A percentile compares a stretch with the other conserved stretches of the same genome.
Evolutionary conservation across 2,888 invertebrate genomes (phyloP).

Genomic region (Nomada ferruginata): DNA sequence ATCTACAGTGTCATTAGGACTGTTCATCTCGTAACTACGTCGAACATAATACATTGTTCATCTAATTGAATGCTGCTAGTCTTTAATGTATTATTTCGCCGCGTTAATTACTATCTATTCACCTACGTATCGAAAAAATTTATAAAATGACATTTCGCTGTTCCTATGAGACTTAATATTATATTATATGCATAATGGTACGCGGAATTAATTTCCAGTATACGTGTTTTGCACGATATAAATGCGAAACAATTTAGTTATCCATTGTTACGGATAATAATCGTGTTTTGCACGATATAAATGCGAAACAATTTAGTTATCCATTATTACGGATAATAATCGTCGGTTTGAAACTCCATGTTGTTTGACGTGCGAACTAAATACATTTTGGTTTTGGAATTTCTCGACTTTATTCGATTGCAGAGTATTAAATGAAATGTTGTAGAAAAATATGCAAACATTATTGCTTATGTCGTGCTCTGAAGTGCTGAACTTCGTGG

Average conservation of each 20-base stretch:
- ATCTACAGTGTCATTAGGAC: not conserved
- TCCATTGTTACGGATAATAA: not conserved
- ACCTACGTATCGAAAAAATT: conserved; percentile 8
- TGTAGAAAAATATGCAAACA: not conserved
- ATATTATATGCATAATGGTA: conserved; percentile 15
- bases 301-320: conserved; percentile 6
- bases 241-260: conserved; percentile 11
- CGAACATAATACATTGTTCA: not conserved
- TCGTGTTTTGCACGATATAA: conserved; percentile 10
- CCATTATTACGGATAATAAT: not conserved
- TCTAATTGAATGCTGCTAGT: not conserved
- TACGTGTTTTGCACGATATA: conserved; percentile 7
- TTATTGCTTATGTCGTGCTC: not conserved
- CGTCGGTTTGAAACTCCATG: not conserved
- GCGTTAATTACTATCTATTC: conserved; percentile 5
- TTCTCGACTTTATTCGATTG: not conserved
- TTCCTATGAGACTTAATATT: conserved; percentile 12
- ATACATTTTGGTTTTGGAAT: conserved; percentile 1
- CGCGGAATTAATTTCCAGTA: conserved; percentile 18
- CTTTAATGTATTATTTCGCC: conserved; percentile 6
- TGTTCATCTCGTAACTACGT: not conserved
- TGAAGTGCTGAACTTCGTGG: too few relatives aligned
- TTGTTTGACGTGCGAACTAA: not conserved
- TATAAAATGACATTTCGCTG: conserved; percentile 43
- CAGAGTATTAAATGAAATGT: not conserved